Base-by-base conservation (phyloP, 2,888 invertebrate species). In the Ornithoptera priamus region DNA sequence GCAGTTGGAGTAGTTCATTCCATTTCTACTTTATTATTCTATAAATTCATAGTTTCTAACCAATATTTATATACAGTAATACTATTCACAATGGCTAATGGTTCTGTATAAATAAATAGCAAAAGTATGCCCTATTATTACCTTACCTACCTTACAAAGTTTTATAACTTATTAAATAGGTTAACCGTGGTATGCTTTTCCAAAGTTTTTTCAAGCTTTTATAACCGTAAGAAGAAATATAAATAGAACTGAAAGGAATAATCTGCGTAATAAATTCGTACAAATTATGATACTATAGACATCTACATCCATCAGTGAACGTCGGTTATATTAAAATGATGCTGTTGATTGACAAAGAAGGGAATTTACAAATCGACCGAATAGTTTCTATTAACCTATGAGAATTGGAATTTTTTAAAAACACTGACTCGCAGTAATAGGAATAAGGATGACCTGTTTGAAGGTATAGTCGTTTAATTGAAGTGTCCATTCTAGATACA, bases 381-480 rank as follows among this genome's bases (percentile, higher is more conserved):
- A 60, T 39, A 67, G 57, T 57, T 69, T 65, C 68, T 69, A 42
- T 61, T 42, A 61, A 2, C 18, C 17, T 64, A 57, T 42, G 61
- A 36, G 61, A 65, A 46, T 50, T 57, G 62, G 57, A 39, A 59
- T 24, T 70, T 67, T 70, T 59, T 30, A 50, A 57, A 63, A 66
- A 70, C 22, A 70, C 67, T 70, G 70, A 67, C 67, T 69, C 65
- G 60, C 73, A 50, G 72, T 77, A 76, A 77, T 77, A 69, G 75
- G 73, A 78, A 76, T 77, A 56, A 74, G 70, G 74, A 73, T 75
- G 74, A 75, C 71, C 73, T 72, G 61, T 57, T 70, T 72, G 71
- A 73, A 75, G 72, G 72, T 71, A 72, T 73, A 73, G 74, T 77
- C 78, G 74, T 77, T 78, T 81, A 77, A 76, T 79, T 79, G 75